Evolutionary conservation across 2,797 vertebrate species (phyloP).

Genomic region (Cossypha niveicapilla): DNA sequence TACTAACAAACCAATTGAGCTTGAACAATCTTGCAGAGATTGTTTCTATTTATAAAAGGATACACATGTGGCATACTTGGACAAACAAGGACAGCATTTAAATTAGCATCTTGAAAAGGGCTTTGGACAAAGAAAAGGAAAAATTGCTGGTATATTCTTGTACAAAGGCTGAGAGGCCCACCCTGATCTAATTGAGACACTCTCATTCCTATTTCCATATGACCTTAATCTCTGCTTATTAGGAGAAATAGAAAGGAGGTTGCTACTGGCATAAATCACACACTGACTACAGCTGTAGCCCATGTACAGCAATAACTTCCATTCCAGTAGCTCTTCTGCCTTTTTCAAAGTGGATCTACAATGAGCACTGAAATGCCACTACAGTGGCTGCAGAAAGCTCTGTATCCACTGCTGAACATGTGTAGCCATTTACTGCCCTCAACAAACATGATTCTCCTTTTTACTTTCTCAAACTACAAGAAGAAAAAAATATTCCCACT

Average conservation of each 20-base stretch:
- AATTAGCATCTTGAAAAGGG: not conserved
- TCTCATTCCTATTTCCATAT: not conserved
- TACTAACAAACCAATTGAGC: not conserved
- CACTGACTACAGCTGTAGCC: not conserved
- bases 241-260: not conserved
- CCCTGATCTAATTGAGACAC: not conserved
- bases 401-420: not conserved
- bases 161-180: not conserved
- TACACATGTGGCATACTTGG: not conserved
- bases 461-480: not conserved
- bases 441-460: not conserved
- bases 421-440: not conserved
- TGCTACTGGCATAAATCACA: not conserved
- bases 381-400: not conserved
- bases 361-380: not conserved
- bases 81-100: not conserved
- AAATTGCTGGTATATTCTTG: not conserved
- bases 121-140: not conserved
- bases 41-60: constrained; percentile 15
- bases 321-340: not conserved
- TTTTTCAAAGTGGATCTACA: not conserved
- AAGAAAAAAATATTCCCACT: not conserved
- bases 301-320: not conserved
- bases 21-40: not conserved
- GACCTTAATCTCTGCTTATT: constrained; percentile 4